Percentiles rank a stretch among this genome's conserved stretches.
Evolutionary conservation across 2,113 vertebrate genomes (phyloP).

Genomic region (Myotis yumanensis): DNA sequence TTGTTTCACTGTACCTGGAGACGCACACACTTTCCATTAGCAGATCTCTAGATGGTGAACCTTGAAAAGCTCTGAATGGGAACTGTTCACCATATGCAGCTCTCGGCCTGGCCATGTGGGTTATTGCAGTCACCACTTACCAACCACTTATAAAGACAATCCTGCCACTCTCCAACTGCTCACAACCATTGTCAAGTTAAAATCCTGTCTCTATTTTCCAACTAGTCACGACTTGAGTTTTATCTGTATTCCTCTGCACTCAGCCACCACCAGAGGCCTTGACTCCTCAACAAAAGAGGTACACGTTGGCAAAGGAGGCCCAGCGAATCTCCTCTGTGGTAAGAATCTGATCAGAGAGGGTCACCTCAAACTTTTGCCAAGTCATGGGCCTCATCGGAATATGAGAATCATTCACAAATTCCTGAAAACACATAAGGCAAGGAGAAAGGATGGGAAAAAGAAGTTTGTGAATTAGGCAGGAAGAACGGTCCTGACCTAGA

Average conservation of each 20-base stretch:
- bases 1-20: slow-evolving; percentile 43
- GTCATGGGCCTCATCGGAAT: background rate
- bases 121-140: background rate
- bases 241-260: slow-evolving; percentile 27
- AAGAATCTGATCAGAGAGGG: background rate
- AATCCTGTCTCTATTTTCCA: slow-evolving; percentile 14
- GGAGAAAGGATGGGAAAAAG: background rate
- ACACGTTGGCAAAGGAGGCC: background rate
- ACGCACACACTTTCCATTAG: background rate
- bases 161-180: background rate
- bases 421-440: background rate
- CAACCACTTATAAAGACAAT: slow-evolving; percentile 8
- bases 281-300: background rate
- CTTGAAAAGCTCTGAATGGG: background rate
- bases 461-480: background rate
- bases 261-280: background rate
- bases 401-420: background rate
- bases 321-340: background rate
- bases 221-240: background rate
- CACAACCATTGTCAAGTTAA: slow-evolving; percentile 2
- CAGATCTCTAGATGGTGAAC: slow-evolving; percentile 41
- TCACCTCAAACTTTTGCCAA: background rate
- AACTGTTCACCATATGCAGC: background rate
- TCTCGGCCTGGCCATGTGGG: background rate
- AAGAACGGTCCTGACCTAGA: background rate